Evolutionary conservation across 2,113 vertebrate species (phyloP).

Genomic region (Oceanites oceanicus): DNA sequence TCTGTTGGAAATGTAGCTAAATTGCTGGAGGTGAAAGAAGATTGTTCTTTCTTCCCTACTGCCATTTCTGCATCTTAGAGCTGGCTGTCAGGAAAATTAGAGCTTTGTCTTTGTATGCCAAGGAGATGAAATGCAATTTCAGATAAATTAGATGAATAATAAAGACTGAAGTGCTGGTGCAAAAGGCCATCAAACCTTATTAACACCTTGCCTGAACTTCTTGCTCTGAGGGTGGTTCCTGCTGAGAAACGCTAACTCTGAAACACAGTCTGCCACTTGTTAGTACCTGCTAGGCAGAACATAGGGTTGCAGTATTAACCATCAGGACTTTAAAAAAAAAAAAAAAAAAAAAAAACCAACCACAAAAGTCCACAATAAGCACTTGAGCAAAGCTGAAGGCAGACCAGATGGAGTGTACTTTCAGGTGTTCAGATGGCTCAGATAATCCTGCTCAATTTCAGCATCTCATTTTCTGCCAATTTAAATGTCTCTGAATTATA

Average conservation of each 20-base stretch:
- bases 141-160: slow-evolving; percentile 49
- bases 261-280: background rate
- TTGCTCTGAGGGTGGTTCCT: background rate
- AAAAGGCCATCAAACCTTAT: slow-evolving; percentile 23
- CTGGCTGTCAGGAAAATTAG: slow-evolving; percentile 10
- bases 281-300: background rate
- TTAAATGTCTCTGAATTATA: background rate
- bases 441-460: background rate
- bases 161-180: slow-evolving; percentile 7
- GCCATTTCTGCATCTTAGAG: background rate
- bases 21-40: background rate
- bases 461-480: background rate
- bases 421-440: background rate
- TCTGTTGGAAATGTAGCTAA: background rate
- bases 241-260: background rate
- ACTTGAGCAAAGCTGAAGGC: background rate
- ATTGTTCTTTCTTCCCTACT: background rate
- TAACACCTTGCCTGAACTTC: background rate
- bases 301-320: background rate
- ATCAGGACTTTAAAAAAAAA: background rate
- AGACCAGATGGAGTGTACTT: background rate
- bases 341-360: background rate
- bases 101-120: background rate
- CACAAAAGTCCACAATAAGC: background rate
- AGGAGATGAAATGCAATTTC: slow-evolving; percentile 32